Evolutionary conservation across 2,797 vertebrate genomes (phyloP), one percentile per base, ranked within the genome.

Genomic region (Brachyrhaphis roseni): DNA sequence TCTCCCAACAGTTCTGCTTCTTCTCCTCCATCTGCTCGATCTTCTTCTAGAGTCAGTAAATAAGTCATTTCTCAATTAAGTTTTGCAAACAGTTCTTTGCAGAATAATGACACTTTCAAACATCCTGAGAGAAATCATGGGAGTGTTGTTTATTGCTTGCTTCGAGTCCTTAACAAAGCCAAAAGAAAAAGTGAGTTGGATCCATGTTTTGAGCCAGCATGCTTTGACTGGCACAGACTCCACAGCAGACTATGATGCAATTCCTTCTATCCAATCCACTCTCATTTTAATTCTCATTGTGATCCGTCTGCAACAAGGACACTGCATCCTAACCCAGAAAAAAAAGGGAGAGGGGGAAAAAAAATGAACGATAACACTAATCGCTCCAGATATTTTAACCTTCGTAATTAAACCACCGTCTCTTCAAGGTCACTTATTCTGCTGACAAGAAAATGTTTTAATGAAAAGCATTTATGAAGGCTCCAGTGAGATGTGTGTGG

Each of bases 281-380:
- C 85, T 92, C 82, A 90, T 93, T 93, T 89, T 89, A 86, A 82
- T 85, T 86, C 89, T 91, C 84, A 88, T 81, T 79, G 80, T 70
- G 64, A 57, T 79, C 76, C 82, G 85, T 88, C 88, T 90, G 88
- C 88, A 90, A 84, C 87, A 90, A 92, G 91, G 89, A 92, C 82
- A 16, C 75, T 66, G 71, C 79, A 70, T 82, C 46, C 76, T 82
- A 84, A 80, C 55, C n/a, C 82, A 68, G 75, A 83, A 77, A 68
- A 59, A 77, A 72, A 62, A 23, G 23, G 66, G n/a, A 34, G 39
- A 34, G 39, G 39, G 11, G 39, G 64, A 43, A 16, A 34, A 49
- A 28, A 4, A 31, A 53, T 13, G 41, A 51, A 71, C 23, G 41
- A 47, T 20, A 77, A 78, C 36, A 73, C 53, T 80, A 87, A 86